Evolutionary conservation across 1,140 invertebrate genomes (phyloP).

Genomic region (Cydia amplana): DNA sequence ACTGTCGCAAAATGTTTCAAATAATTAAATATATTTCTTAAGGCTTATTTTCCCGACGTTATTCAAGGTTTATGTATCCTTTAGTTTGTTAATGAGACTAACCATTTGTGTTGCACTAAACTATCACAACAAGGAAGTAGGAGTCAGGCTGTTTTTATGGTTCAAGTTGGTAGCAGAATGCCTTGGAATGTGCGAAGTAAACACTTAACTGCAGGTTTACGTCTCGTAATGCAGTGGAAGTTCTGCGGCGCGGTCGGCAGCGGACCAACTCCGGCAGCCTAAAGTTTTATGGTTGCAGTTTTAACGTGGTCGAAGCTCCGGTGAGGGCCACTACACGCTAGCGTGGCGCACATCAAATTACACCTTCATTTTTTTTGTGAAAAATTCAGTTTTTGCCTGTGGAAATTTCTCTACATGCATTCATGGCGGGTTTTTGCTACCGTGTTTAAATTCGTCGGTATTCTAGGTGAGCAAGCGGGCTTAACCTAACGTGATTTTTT

Average conservation of each 20-base stretch:
- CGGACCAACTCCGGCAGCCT: constrained; percentile 46
- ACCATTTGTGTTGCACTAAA: constrained; percentile 25
- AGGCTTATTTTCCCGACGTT: neutral
- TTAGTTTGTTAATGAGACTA: neutral
- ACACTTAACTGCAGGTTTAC: constrained; percentile 72
- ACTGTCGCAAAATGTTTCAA: neutral
- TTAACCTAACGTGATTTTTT: neutral
- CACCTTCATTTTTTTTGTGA: constrained; percentile 24
- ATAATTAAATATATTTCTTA: neutral
- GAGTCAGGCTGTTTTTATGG: constrained; percentile 67
- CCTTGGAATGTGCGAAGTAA: constrained; percentile 70
- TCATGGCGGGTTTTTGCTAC: constrained; percentile 3
- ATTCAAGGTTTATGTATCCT: neutral
- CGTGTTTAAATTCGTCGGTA: constrained; percentile 19
- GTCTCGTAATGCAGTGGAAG: constrained; percentile 63
- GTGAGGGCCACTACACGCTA: constrained; percentile 36
- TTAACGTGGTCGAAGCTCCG: constrained; percentile 58
- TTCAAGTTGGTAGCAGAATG: constrained; percentile 57
- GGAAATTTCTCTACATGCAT: constrained; percentile 21
- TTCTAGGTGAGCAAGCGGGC: neutral
- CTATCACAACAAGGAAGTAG: constrained; percentile 33
- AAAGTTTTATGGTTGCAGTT: constrained; percentile 65
- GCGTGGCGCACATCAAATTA: constrained; percentile 31
- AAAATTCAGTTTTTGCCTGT: constrained; percentile 27
- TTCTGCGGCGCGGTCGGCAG: constrained; percentile 54